Evolutionary conservation across 2,888 invertebrate genomes (phyloP), one percentile per base, ranked within the genome.

Genomic region (Tipula confusa): DNA sequence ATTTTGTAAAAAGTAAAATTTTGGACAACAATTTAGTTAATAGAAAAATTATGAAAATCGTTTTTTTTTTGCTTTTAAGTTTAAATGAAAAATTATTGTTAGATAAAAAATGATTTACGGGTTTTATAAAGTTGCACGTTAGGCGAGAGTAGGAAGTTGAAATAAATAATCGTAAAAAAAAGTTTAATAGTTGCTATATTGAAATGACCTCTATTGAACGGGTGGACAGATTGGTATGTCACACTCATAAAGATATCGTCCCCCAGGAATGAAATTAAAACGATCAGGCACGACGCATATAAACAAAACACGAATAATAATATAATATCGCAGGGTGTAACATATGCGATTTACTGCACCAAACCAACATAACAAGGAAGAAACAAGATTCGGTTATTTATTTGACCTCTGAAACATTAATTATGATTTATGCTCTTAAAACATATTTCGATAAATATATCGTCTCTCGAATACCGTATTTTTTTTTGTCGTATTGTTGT

Each of bases 321-420:
- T 38, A 38, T 64, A 64, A 64, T 9, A 9, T 9, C 64, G 48
- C n/a, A 18, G 15, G 48, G 11, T 48, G 80, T 31, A 80, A 80
- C 80, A 80, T 80, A 80, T 80, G 80, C 80, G 29, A 31, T 80
- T 29, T 80, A 64, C 24, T 24, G 64, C 64, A 9, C 64, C 7
- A 64, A 24, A 64, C 18, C 64, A 18, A 64, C 24, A 64, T 9
- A 9, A 64, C 24, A 64, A 64, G 64, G 64, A 64, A 64, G 64
- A 64, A 64, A 80, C 29, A 80, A 31, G 80, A 80, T 80, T 80
- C 80, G 29, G 29, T 80, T 80, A 80, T 80, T 80, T 80, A 80
- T 80, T 80, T 80, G 80, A 80, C 80, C 80, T 80, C 80, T 80
- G 80, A 80, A 80, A 80, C 80, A 80, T 29, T 80, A 80, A 80